phyloP scores from a whole-genome alignment of 2,797 vertebrate species.

The Thunnus albacares region DNA sequence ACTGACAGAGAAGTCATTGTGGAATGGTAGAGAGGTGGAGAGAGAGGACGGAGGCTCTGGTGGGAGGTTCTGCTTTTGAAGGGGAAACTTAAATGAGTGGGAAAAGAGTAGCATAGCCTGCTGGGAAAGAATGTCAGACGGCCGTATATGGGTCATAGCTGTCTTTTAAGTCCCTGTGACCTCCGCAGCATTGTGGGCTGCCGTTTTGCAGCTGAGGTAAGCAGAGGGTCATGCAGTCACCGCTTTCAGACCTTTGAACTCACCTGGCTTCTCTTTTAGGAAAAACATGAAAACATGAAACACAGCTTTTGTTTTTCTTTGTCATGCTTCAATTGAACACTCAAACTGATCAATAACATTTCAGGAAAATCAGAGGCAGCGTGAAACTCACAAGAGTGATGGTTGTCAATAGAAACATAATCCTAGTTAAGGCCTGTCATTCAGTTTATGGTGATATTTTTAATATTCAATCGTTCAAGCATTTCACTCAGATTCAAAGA shows the following conservation, averaged over 20 bases:
- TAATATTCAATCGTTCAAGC: no score
- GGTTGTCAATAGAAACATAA: neutral
- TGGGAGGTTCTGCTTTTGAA: conserved; percentile 46
- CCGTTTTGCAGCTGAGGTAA: conserved; percentile 53
- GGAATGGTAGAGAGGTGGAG: conserved; percentile 46
- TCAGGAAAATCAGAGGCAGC: neutral
- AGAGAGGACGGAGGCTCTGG: conserved; percentile 42
- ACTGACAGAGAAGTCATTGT: conserved; percentile 73
- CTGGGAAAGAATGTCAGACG: conserved; percentile 76
- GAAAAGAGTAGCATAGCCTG: conserved; percentile 65
- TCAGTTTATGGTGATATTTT: neutral
- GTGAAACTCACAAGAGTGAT: neutral
- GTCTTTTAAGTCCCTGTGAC: conserved; percentile 57
- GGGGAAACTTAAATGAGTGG: conserved; percentile 68
- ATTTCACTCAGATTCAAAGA: no score
- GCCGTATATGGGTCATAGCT: conserved; percentile 62
- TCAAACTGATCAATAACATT: conserved; percentile 14
- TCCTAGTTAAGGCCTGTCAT: neutral
- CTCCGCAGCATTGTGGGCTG: conserved; percentile 37
- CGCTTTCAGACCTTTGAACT: conserved; percentile 65
- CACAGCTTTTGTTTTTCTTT: conserved; percentile 44
- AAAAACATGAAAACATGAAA: conserved; percentile 35
- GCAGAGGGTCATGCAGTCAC: conserved; percentile 52
- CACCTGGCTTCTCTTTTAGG: neutral
- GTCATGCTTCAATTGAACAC: neutral